Evolutionary conservation across 2,888 invertebrate species (phyloP).

Genomic region (Subacronicta megacephala): DNA sequence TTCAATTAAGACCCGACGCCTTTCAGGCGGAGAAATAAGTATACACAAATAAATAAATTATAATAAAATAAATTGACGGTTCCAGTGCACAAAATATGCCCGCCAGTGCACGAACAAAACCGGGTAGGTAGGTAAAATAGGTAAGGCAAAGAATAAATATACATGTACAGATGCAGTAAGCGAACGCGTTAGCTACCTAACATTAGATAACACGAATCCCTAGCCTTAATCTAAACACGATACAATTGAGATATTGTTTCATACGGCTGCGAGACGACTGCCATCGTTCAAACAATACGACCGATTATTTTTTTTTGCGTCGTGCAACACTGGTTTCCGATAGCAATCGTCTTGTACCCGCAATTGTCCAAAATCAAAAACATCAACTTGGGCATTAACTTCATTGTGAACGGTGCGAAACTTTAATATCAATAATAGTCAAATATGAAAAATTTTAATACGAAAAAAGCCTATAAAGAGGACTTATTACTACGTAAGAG

Average conservation of each 20-base stretch:
- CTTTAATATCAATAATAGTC: conserved; percentile 64
- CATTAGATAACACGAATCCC: conserved; percentile 87
- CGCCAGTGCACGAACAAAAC: conserved; percentile 48
- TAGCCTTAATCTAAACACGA: conserved; percentile 85
- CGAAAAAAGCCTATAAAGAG: conserved; percentile 69
- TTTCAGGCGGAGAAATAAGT: conserved; percentile 84
- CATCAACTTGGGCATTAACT: conserved; percentile 69
- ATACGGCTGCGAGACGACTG: conserved; percentile 38
- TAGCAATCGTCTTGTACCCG: conserved; percentile 51
- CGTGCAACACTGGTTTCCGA: conserved; percentile 15
- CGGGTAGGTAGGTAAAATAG: conserved; percentile 50
- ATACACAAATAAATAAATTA: conserved; percentile 68
- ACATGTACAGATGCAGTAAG: conserved; percentile 76
- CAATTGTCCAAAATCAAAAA: conserved; percentile 60
- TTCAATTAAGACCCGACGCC: conserved; percentile 85
- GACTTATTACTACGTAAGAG: conserved; percentile 67
- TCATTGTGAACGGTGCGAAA: conserved; percentile 69
- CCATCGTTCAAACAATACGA: conserved; percentile 13
- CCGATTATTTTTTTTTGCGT: conserved; percentile 11
- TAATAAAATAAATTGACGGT: conserved; percentile 58
- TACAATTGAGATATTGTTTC: conserved; percentile 62
- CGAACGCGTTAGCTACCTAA: conserved; percentile 84
- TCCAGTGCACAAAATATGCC: conserved; percentile 19
- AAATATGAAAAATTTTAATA: conserved; percentile 60
- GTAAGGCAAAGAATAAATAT: conserved; percentile 70